Conservation (phyloP, 2,888 invertebrate genomes). For the Athetis lepigone region DNA sequence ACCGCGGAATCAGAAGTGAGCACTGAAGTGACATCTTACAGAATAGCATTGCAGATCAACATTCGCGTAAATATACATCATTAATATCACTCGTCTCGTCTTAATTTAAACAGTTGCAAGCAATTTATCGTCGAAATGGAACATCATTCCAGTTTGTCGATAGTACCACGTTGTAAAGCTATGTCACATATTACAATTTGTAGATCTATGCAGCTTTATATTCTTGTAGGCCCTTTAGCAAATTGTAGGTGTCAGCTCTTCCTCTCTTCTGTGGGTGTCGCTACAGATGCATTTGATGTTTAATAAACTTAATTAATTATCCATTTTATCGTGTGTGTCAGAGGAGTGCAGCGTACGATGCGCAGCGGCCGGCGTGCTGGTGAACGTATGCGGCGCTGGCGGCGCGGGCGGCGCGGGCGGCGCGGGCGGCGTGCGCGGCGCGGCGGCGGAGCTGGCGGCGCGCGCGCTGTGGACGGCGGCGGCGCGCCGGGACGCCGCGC, state of each 20-base stretch:
- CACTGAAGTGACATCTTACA: no score
- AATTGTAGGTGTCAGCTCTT: not conserved
- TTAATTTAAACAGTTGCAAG: no score
- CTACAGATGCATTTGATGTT: not conserved
- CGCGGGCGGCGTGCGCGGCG: slow-evolving; percentile 79
- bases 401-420: slow-evolving; percentile 81
- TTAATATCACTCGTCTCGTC: no score
- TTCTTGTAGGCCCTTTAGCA: not conserved
- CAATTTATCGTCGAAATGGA: no score
- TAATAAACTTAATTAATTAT: not conserved
- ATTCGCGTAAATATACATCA: no score
- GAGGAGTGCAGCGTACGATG: slow-evolving; percentile 92
- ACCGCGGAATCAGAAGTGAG: no score
- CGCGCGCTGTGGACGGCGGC: slow-evolving; percentile 70
- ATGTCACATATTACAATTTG: no score
- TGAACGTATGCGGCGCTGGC: slow-evolving; percentile 92
- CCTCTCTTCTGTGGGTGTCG: no score
- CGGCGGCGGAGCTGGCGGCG: slow-evolving; percentile 81
- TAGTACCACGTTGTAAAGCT: no score
- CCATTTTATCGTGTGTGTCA: slow-evolving; percentile 60
- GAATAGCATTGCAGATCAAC: no score
- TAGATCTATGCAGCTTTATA: no score
- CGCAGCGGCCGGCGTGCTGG: slow-evolving; percentile 95
- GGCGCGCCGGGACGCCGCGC: slow-evolving; percentile 67
- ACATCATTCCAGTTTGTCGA: no score